Conservation (phyloP, 2,888 invertebrate species). For the Trachelus stipa region DNA sequence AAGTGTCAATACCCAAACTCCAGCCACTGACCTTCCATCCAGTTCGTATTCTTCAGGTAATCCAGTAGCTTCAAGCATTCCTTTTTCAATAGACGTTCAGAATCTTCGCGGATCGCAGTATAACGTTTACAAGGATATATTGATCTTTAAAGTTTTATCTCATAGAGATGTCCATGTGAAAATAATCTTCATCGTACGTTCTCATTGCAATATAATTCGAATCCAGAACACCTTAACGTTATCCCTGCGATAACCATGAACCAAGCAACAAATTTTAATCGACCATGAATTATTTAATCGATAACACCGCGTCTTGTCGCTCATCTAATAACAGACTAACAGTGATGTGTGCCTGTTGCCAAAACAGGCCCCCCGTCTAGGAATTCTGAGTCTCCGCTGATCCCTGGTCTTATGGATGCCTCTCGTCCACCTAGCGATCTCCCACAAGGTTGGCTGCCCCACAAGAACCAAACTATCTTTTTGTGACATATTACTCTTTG, state of each 20-base stretch:
- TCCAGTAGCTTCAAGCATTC: background rate
- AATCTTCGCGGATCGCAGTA: background rate
- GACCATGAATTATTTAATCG: background rate
- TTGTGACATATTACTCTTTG: constrained; percentile 1
- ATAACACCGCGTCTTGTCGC: background rate
- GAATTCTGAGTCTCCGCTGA: constrained; percentile 76
- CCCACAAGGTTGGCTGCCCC: constrained; percentile 63
- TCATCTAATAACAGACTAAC: constrained; percentile 46
- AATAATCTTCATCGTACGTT: background rate
- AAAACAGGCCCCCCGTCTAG: constrained; percentile 74
- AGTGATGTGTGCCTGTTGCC: constrained; percentile 50
- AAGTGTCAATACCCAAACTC: constrained; percentile 88
- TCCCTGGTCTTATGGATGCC: constrained; percentile 74
- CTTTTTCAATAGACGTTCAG: background rate
- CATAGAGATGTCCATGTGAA: background rate
- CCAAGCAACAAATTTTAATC: background rate
- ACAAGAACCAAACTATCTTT: constrained; percentile 28
- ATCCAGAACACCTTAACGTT: background rate
- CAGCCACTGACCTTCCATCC: constrained; percentile 76
- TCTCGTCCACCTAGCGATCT: constrained; percentile 72
- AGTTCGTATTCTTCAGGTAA: constrained; percentile 80
- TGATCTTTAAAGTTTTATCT: background rate
- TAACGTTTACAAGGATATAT: background rate
- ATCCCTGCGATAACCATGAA: background rate
- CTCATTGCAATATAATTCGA: background rate